Base-by-base conservation (phyloP, 30 jellyfish, hydroid and myxozoan species). In the Hydra vulgaris region DNA sequence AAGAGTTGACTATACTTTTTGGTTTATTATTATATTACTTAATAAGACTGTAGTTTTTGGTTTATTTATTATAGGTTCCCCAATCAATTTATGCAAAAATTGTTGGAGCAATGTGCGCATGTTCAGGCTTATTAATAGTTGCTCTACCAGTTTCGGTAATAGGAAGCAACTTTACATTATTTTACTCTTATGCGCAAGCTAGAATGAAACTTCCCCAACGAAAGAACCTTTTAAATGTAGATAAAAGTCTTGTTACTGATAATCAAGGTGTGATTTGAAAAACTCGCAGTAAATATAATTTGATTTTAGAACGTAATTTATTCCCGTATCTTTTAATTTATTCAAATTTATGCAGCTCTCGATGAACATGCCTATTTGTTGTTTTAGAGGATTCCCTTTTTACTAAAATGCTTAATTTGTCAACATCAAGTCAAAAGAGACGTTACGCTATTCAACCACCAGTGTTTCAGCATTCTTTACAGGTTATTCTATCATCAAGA, bases 91-190 rank as follows among this genome's bases (percentile, higher is more conserved):
- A 94, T 18, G 97, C 96, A 53, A 79, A 86, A 70, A 83, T 91
- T 16, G 86, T 91, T 25, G 95, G 95, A 23, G 94, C 96, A 8
- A 76, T 91, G 79, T 86, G 96, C 84, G 97, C 97, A 78, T 91
- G 97, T 91, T 85, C 95, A 18, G 97, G 97, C 4, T 95, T 91
- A 8, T 85, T 91, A 22, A 91, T 91, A 24, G 92, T 91, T 26
- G 97, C 97, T 74, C 52, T 91, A 81, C 97, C 97, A 12, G 97
- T 91, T 8, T 91, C 97, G 16, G 97, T 91, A 82, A 91, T 91
- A 79, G 97, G 97, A 8, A 91, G 97, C 82, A 91, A 91, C 66
- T 91, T 91, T 86, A 82, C 97, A 15, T 70, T 91, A 88, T 91
- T 86, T 66, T 91, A 91, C 82, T 86, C 97, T 25, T 91, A 91